Conservation (phyloP, 1,140 invertebrate genomes). For the Arctopsyche grandis region DNA sequence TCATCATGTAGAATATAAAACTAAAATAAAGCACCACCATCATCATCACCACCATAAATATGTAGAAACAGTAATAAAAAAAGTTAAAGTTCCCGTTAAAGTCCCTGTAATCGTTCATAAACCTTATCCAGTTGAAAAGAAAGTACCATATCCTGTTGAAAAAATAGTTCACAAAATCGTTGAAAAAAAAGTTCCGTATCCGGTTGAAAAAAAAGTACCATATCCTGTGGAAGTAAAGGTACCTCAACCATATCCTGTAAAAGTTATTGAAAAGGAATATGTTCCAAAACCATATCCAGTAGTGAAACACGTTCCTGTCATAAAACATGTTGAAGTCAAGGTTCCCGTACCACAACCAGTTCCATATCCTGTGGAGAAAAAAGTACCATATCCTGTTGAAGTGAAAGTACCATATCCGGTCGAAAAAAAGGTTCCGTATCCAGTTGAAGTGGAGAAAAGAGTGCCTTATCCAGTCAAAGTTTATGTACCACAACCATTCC, state of each 20-base stretch:
- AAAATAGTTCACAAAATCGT: conserved; percentile 72
- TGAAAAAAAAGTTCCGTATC: conserved; percentile 72
- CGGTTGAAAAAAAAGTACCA: conserved; percentile 73
- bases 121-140: conserved; percentile 71
- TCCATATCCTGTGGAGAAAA: conserved; percentile 67
- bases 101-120: conserved; percentile 63
- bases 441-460: conserved; percentile 65
- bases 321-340: conserved; percentile 66
- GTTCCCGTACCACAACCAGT: conserved; percentile 65
- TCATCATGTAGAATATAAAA: conserved; percentile 54
- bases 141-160: conserved; percentile 72
- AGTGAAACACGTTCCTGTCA: conserved; percentile 64
- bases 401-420: conserved; percentile 65
- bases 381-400: conserved; percentile 64
- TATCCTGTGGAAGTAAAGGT: conserved; percentile 72
- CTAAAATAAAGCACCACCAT: conserved; percentile 71
- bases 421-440: conserved; percentile 65
- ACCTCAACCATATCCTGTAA: conserved; percentile 65
- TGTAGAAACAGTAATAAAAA: conserved; percentile 69
- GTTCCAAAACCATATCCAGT: conserved; percentile 70
- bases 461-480: conserved; percentile 65
- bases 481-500: conserved; percentile 68
- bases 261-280: conserved; percentile 65
- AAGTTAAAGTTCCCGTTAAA: conserved; percentile 63
- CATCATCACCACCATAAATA: conserved; percentile 72